Base-by-base conservation (phyloP, 1,140 invertebrate genomes). In the Musca vetustissima region DNA sequence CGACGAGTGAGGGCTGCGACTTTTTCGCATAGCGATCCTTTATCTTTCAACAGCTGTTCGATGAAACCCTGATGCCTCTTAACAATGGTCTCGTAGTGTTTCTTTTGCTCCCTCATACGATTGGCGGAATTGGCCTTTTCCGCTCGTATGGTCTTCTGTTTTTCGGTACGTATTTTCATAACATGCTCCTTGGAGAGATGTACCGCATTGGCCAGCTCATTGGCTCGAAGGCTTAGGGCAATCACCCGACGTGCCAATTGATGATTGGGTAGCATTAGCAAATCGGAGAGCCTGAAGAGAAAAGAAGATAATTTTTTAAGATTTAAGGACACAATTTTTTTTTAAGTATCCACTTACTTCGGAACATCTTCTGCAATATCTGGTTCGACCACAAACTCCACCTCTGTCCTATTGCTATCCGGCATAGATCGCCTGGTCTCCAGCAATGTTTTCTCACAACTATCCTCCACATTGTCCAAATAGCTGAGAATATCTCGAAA, bases 1-100 rank as follows among this genome's bases (percentile, higher is more conserved):
- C 80, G 77, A 80, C 87, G 47, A 80, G 84, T 72, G 83, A 91
- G 75, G 1, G 83, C 83, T 50, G 90, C 87, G 64, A 89, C 90
- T 77, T 90, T 89, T 64, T 90, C 87, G 66, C 86, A 89, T 15
- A 91, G 77, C 0, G 85, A 79, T 32, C 86, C 88, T 73, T 92
- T 92, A 71, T 92, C 90, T 11, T 84, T 83, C 2, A 91, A 85
- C 47, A 91, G 73, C 78, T 86, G 66, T 71, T 91, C 89, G 13
- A 91, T 90, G 69, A 91, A 91, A 66, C 87, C 88, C 68, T 91
- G 89, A 75, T 91, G 89, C 1, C 90, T 77, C 53, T 86, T 86
- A 8, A 90, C 83, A 7, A 87, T 84, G 2, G 77, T 79, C 71
- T 90, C 89, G 70, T 87, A 89, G 73, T 91, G 89, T 19, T 85